Conservation (phyloP, 2,113 vertebrate species). For the Varanus komodoensis region DNA sequence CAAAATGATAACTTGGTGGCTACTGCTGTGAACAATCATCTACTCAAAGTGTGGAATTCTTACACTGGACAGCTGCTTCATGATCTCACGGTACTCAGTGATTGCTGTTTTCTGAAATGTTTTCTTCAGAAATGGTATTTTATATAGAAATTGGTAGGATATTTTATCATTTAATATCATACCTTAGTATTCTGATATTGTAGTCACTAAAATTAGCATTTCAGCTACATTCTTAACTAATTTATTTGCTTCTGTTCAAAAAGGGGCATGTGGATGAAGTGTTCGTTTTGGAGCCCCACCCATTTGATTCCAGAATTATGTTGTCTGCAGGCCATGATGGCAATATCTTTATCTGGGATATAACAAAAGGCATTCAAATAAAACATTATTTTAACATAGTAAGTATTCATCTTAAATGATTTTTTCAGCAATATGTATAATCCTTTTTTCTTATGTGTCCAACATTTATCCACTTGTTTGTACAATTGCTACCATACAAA, state of each 20-base stretch:
- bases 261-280: conserved; percentile 97
- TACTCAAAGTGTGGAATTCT: conserved; percentile 98
- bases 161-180: neutral
- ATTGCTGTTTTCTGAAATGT: neutral
- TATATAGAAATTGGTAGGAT: neutral
- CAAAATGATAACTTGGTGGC: conserved; percentile 92
- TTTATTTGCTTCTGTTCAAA: conserved; percentile 25
- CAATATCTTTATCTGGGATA: conserved; percentile 96
- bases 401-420: conserved; percentile 46
- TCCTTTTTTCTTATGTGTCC: neutral
- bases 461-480: neutral
- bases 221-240: neutral
- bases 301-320: conserved; percentile 94
- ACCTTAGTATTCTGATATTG: no score
- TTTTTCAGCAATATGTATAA: accelerated
- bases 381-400: conserved; percentile 98
- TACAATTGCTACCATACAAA: neutral
- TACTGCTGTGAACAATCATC: conserved; percentile 95
- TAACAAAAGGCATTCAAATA: conserved; percentile 88
- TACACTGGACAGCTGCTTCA: conserved; percentile 93
- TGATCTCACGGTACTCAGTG: conserved; percentile 86
- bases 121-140: neutral
- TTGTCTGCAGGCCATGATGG: conserved; percentile 97
- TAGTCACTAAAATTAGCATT: neutral
- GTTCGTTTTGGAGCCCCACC: conserved; percentile 97